Conservation (phyloP, 2,797 vertebrate genomes). For the Lacerta bilineata region DNA sequence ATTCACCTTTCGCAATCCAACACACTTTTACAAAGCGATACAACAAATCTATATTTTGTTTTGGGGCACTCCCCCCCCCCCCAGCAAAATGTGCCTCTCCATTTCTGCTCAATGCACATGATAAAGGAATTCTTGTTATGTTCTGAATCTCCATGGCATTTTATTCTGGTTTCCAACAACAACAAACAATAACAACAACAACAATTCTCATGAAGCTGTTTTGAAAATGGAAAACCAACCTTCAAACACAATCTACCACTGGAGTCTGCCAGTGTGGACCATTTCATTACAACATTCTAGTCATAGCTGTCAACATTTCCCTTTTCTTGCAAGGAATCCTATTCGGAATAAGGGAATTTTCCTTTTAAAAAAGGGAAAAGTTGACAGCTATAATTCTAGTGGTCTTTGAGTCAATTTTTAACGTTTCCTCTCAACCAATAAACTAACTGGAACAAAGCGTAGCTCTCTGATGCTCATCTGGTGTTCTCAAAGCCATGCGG, state of each 20-base stretch:
- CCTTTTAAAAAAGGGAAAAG: too few species aligned
- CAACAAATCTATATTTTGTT: not conserved
- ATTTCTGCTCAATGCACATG: not conserved
- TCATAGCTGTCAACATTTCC: not conserved
- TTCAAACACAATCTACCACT: not conserved
- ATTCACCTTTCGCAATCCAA: not conserved
- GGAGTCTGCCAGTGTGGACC: not conserved
- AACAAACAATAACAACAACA: not conserved
- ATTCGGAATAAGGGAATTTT: too few species aligned
- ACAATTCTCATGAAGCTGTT: slow-evolving; percentile 39
- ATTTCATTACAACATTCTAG: slow-evolving; percentile 46
- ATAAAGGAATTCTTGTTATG: not conserved
- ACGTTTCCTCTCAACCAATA: slow-evolving; percentile 58
- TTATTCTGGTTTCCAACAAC: slow-evolving; percentile 50
- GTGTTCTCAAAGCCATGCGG: slow-evolving; percentile 45
- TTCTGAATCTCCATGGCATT: slow-evolving; percentile 53
- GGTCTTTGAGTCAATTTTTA: slow-evolving; percentile 53
- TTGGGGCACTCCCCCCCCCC: too few species aligned
- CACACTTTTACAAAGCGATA: not conserved
- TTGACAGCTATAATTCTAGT: slow-evolving; percentile 8
- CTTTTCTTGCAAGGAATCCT: too few species aligned
- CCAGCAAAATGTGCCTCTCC: not conserved
- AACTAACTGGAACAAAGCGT: slow-evolving; percentile 62
- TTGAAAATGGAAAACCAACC: slow-evolving; percentile 51
- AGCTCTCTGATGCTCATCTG: slow-evolving; percentile 25